Evolutionary conservation across 2,888 invertebrate species (phyloP), one percentile per base, ranked within the genome.

Genomic region (Galeruca laticollis): DNA sequence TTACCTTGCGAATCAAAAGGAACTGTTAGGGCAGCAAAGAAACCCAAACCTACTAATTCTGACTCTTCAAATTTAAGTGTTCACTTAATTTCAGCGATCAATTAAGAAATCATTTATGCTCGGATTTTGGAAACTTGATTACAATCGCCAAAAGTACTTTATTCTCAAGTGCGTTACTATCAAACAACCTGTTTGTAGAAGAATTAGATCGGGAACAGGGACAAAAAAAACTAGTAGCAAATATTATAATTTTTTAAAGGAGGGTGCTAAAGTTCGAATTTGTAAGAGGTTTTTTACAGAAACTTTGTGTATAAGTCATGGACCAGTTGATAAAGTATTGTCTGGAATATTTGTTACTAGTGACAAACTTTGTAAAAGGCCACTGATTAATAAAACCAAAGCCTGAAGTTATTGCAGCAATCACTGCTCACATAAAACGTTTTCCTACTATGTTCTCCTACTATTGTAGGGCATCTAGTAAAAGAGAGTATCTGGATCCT

Each of bases 1-100:
- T 56, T 56, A 13, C 56, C 56, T 31, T 56, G 26, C 33, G 5
- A 56, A 56, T 56, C 33, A 56, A 56, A 56, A 56, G 56, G 33
- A 56, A 31, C 13, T 31, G 9, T 31, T 2, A 56, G 2, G 26
- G 9, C 56, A 56, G 56, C 56, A 31, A 56, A 56, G 10, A 56
- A 56, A 56, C 56, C 56, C 26, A 56, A 56, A 56, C 56, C 21
- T 56, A 31, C n/a, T 26, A 56, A 56, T 31, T 56, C 26, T 15
- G 21, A 56, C 31, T 31, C 56, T 31, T 56, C n/a, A 56, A 56
- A 56, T 56, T 31, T 31, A 56, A 56, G 13, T 56, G 56, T 13
- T 31, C 33, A 10, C 11, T 20, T 6, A 52, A 52, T 52, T 52
- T 52, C 11, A 52, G 11, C 18, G 52, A 52, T 52, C n/a, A 10